phyloP scores from a whole-genome alignment of 2,888 invertebrate species.

The Drosophila anomelani region DNA sequence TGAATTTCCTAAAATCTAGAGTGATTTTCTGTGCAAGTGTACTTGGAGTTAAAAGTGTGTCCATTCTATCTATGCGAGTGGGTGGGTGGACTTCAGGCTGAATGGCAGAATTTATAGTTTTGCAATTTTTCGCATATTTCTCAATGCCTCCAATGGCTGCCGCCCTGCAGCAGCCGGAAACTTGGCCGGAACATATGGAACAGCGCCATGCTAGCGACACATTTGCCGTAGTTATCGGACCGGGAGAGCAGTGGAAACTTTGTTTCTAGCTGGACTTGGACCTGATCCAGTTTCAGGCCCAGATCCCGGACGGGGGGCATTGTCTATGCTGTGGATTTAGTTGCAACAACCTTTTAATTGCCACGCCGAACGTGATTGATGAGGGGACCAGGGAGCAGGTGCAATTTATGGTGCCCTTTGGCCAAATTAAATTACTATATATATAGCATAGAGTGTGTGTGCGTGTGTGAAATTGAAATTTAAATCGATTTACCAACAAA shows the following conservation, averaged over 20 bases:
- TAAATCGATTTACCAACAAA: constrained; percentile 25
- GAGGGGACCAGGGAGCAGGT: constrained; percentile 49
- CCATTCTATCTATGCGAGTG: constrained; percentile 12
- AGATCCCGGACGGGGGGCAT: constrained; percentile 4
- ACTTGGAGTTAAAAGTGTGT: not conserved
- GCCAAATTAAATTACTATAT: constrained; percentile 16
- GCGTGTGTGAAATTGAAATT: constrained; percentile 30
- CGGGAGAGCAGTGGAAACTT: constrained; percentile 19
- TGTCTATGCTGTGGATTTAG: constrained; percentile 28
- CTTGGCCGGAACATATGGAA: constrained; percentile 44
- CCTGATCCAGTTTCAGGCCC: constrained; percentile 22
- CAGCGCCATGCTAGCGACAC: constrained; percentile 30
- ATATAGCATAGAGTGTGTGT: not conserved
- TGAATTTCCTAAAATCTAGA: not conserved
- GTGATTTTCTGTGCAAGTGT: not conserved
- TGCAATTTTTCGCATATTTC: constrained; percentile 79
- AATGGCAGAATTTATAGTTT: constrained; percentile 67
- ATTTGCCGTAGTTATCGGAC: constrained; percentile 39
- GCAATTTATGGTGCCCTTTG: constrained; percentile 56
- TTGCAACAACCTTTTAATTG: constrained; percentile 23
- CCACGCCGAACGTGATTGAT: constrained; percentile 30
- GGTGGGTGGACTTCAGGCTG: constrained; percentile 5
- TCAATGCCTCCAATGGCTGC: constrained; percentile 61
- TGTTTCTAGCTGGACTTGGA: constrained; percentile 30
- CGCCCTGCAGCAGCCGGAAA: constrained; percentile 25